These are phyloP conservation scores for Phalanger gymnotis DNA, from an alignment of 2,797 vertebrate genomes.

Conservation along the genomic window DNA sequence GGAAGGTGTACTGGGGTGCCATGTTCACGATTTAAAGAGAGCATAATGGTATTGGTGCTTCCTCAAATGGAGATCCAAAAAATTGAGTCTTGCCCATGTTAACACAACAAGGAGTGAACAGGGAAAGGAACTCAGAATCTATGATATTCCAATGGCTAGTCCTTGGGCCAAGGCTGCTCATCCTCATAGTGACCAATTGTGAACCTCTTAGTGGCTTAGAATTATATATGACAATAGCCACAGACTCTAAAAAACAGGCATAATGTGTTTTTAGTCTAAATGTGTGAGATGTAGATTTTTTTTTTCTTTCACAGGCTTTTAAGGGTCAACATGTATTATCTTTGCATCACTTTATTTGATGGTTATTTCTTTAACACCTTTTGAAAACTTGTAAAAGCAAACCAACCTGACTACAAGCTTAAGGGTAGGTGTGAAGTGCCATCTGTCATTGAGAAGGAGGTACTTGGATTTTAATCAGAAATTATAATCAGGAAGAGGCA, in stretches of 20 bases:
- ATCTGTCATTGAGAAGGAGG: not conserved
- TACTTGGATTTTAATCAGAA: conserved; percentile 50
- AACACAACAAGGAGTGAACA: not conserved
- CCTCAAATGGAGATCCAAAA: not conserved
- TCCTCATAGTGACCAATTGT: conserved; percentile 11
- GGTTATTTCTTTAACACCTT: conserved; percentile 18
- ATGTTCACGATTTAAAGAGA: not conserved
- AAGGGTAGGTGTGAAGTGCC: conserved; percentile 27
- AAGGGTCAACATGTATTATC: conserved; percentile 7
- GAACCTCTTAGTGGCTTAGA: conserved; percentile 5
- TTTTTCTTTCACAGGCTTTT: not conserved
- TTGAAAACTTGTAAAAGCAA: conserved; percentile 21
- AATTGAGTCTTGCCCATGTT: not conserved
- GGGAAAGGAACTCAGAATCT: not conserved
- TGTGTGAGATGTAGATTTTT: conserved; percentile 28
- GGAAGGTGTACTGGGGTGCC: not conserved
- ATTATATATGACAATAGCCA: conserved; percentile 9
- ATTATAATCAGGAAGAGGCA: conserved; percentile 26
- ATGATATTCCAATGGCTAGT: not conserved
- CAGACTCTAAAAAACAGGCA: not conserved
- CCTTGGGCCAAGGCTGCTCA: not conserved
- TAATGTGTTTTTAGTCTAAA: conserved; percentile 40
- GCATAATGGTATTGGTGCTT: not conserved
- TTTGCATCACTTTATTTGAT: conserved; percentile 21
- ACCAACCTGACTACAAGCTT: conserved; percentile 26